phyloP scores from a whole-genome alignment of 2,113 vertebrate genomes.

The Felis catus region F.catus_Fca126_mat1.0 CM031428.1:39387001-39387500 shows the following conservation, averaged over 20 bases:
- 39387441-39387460: neutral
- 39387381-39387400: neutral
- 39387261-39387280: neutral
- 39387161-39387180: neutral
- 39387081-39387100: neutral
- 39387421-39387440: neutral
- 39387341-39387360: neutral
- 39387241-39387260: neutral
- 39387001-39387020: neutral
- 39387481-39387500: neutral
- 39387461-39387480: neutral
- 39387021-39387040: neutral
- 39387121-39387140: neutral
- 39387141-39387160: neutral
- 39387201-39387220: neutral
- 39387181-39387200: neutral
- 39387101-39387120: neutral
- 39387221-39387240: neutral
- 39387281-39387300: neutral
- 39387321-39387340: neutral
- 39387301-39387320: neutral
- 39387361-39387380: neutral
- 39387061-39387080: neutral
- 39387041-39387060: neutral
- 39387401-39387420: neutral